Percentiles rank a stretch among this genome's conserved stretches.
phyloP scores from a whole-genome alignment of 2,113 vertebrate genomes.

The Halichoerus grypus region DNA sequence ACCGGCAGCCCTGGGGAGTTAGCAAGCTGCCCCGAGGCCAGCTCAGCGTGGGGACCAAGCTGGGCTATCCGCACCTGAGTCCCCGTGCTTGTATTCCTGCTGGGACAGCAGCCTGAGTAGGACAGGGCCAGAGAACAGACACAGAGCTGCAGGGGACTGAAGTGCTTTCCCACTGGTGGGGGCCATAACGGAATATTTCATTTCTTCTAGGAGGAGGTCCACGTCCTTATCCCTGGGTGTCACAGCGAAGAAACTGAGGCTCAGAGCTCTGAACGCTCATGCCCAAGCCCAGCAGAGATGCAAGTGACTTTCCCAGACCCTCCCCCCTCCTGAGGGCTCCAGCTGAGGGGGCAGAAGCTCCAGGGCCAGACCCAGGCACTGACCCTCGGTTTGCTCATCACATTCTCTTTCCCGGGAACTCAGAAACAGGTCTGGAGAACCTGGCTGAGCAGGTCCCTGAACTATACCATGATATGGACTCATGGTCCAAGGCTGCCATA shows the following conservation, averaged over 20 bases:
- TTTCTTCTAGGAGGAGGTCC: fast-evolving
- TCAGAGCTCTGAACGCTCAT: not conserved
- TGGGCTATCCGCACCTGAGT: too few species aligned
- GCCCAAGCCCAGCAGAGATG: fast-evolving
- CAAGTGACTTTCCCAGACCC: not conserved
- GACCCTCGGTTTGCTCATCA: not conserved
- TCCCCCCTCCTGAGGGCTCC: not conserved
- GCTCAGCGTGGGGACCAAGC: not conserved
- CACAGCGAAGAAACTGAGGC: not conserved
- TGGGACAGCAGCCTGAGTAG: not conserved
- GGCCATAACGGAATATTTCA: not conserved
- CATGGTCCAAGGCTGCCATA: too few species aligned
- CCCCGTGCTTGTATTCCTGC: not conserved
- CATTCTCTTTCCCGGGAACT: not conserved
- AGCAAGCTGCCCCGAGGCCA: not conserved
- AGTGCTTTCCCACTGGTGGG: fast-evolving
- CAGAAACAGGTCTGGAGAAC: not conserved
- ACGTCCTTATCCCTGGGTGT: too few species aligned
- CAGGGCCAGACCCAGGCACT: not conserved
- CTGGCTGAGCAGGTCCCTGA: not conserved
- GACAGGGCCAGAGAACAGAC: not conserved
- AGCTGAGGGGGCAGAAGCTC: not conserved
- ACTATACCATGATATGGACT: fast-evolving
- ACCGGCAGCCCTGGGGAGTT: not conserved
- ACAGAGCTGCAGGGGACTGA: not conserved